A percentile compares a stretch with the other conserved stretches of the same genome.
These are phyloP conservation scores for Drosophila mulleri DNA, from an alignment of 2,888 invertebrate genomes.

Conservation along the genomic window DNA sequence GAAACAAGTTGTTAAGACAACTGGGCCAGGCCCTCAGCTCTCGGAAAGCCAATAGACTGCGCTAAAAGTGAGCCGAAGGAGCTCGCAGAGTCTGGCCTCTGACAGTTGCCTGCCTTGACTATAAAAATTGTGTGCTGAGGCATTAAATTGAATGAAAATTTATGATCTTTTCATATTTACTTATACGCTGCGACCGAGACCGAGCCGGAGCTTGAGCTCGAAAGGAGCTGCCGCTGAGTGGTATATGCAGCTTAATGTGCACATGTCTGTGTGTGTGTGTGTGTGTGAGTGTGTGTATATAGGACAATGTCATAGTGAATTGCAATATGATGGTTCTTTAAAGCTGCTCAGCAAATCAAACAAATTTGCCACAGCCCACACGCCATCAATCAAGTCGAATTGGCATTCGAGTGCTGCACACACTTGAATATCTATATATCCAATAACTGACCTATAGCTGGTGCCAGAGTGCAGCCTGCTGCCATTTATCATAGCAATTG, in stretches of 20 bases:
- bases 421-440: conserved; percentile 28
- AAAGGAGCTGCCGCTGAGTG: conserved; percentile 47
- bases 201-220: conserved; percentile 36
- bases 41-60: conserved; percentile 22
- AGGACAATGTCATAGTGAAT: conserved; percentile 20
- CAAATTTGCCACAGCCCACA: conserved; percentile 58
- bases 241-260: conserved; percentile 12
- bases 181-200: conserved; percentile 53
- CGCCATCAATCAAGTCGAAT: conserved; percentile 67
- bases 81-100: conserved; percentile 5
- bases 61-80: conserved; percentile 5
- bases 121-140: conserved; percentile 84
- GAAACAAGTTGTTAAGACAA: conserved; percentile 69
- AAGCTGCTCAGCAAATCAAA: conserved; percentile 62
- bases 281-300: background rate
- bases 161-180: conserved; percentile 84
- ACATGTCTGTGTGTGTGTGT: background rate
- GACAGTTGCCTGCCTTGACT: conserved; percentile 67
- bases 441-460: conserved; percentile 71
- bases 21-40: conserved; percentile 41
- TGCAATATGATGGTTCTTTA: conserved; percentile 52
- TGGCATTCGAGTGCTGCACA: conserved; percentile 24
- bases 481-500: conserved; percentile 69
- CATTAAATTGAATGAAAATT: conserved; percentile 85
- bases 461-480: conserved; percentile 33